Conservation (phyloP, 2,113 vertebrate genomes). For the Saccopteryx bilineata region DNA sequence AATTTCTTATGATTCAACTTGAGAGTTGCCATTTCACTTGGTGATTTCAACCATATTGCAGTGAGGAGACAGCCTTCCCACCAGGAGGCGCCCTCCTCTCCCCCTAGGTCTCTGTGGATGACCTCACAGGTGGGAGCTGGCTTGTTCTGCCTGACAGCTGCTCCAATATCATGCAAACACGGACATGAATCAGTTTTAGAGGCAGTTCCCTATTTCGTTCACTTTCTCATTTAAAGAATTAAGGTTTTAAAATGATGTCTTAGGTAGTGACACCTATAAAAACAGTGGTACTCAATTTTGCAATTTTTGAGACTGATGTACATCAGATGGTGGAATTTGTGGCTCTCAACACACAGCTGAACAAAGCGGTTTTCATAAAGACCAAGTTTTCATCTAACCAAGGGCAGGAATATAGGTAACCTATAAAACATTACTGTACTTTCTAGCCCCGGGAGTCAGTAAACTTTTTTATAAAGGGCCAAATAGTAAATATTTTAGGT, state of each 20-base stretch:
- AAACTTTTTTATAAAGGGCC: not conserved
- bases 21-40: not conserved
- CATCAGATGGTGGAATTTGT: not conserved
- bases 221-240: not conserved
- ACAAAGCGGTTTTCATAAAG: not conserved
- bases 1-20: not conserved
- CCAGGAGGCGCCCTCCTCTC: not conserved
- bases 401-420: not conserved
- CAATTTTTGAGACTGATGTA: not conserved
- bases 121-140: not conserved
- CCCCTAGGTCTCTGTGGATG: not conserved
- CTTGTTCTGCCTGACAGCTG: not conserved
- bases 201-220: not conserved
- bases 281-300: not conserved
- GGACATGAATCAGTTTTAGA: not conserved
- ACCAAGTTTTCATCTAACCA: not conserved
- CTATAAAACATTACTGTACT: not conserved
- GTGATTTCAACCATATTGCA: not conserved
- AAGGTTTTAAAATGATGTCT: not conserved
- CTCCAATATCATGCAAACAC: not conserved
- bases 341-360: not conserved
- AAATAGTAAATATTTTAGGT: not conserved
- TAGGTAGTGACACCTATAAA: not conserved
- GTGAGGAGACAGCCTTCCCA: conserved; percentile 1
- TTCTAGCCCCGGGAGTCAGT: not conserved